A percentile compares a stretch with the other conserved stretches of the same genome.
phyloP scores from a whole-genome alignment of 2,888 invertebrate species.

The Petrophora chlorosata region DNA sequence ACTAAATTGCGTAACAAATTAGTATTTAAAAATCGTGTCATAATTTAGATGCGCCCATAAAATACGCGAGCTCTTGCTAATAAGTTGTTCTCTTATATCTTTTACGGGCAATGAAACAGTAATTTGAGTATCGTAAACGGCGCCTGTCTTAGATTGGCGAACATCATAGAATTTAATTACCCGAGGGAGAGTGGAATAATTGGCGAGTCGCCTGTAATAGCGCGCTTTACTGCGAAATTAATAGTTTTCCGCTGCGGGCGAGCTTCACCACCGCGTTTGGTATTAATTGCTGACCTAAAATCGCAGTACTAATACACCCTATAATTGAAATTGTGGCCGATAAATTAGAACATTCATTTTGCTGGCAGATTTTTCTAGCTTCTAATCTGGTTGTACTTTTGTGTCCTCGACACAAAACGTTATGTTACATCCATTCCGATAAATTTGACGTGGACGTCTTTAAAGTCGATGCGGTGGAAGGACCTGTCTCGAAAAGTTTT shows the following conservation, averaged over 20 bases:
- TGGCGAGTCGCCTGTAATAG: constrained; percentile 75
- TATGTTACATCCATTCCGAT: too few species aligned
- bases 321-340: constrained; percentile 48
- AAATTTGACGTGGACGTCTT: too few species aligned
- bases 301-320: constrained; percentile 52
- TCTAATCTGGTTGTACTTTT: background rate
- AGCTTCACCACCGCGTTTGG: constrained; percentile 59
- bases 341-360: constrained; percentile 28
- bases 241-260: constrained; percentile 72
- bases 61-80: constrained; percentile 46
- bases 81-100: constrained; percentile 58
- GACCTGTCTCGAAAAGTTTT: too few species aligned
- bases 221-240: constrained; percentile 76
- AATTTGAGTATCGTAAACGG: constrained; percentile 77
- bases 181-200: constrained; percentile 73
- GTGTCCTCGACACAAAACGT: background rate
- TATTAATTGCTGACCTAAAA: constrained; percentile 72
- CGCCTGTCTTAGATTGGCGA: constrained; percentile 77
- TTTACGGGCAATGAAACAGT: constrained; percentile 75
- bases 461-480: too few species aligned
- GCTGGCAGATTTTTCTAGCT: background rate
- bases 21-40: constrained; percentile 9
- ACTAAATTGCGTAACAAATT: constrained; percentile 7
- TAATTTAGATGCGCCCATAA: constrained; percentile 32
- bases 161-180: constrained; percentile 80